phyloP scores from a whole-genome alignment of 2,888 invertebrate species.

The Sipha maydis region DNA sequence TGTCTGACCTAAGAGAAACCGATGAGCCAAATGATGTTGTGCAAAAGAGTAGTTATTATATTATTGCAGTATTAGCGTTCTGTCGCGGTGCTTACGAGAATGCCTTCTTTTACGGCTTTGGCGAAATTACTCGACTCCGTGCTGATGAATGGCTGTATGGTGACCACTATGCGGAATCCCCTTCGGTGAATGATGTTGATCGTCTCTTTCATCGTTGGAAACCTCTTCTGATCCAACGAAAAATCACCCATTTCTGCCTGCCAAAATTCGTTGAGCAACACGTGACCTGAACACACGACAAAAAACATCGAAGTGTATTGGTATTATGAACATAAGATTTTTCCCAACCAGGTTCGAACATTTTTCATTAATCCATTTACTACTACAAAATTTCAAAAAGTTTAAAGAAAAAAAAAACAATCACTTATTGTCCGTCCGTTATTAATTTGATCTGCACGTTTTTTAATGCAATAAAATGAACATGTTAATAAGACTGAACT shows the following conservation, averaged over 20 bases:
- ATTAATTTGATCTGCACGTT: no score
- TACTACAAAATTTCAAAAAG: no score
- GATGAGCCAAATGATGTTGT: not conserved
- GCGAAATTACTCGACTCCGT: constrained; percentile 86
- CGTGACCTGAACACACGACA: constrained; percentile 65
- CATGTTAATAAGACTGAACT: no score
- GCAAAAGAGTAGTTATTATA: not conserved
- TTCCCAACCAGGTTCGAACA: no score
- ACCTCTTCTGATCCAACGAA: constrained; percentile 80
- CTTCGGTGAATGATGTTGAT: constrained; percentile 83
- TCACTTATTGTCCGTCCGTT: no score
- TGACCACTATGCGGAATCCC: constrained; percentile 87
- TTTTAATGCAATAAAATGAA: no score
- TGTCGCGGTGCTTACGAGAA: constrained; percentile 72
- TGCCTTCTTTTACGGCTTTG: constrained; percentile 78
- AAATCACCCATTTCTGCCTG: constrained; percentile 76
- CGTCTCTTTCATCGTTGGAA: constrained; percentile 81
- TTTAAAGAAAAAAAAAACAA: no score
- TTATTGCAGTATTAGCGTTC: not conserved
- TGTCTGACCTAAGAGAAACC: constrained; percentile 70
- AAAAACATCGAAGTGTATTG: not conserved
- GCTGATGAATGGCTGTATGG: constrained; percentile 90
- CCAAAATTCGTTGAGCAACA: constrained; percentile 68
- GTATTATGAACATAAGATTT: not conserved
- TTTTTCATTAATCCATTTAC: no score